A percentile compares a stretch with the other conserved stretches of the same genome.
phyloP scores from a whole-genome alignment of 1,140 invertebrate genomes.

The Meloidogyne hapla region DNA sequence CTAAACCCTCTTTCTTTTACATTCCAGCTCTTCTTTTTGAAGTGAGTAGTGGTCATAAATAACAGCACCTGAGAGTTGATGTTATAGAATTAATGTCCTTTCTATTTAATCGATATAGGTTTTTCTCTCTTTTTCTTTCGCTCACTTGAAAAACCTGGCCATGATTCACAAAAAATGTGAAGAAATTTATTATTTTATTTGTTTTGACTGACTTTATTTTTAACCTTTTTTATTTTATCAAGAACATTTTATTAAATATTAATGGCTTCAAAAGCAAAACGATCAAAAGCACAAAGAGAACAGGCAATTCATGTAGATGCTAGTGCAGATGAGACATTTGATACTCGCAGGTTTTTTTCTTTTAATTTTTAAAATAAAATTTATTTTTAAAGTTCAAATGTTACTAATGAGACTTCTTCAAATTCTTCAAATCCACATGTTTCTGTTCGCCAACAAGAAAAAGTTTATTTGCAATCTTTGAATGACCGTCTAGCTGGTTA shows the following conservation, averaged over 20 bases:
- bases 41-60: too few species aligned
- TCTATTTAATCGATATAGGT: neutral
- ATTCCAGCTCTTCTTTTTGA: too few species aligned
- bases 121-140: neutral
- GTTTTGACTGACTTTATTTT: neutral
- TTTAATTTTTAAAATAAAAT: neutral
- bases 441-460: slow-evolving; percentile 40
- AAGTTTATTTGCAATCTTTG: slow-evolving; percentile 44
- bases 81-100: neutral
- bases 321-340: slow-evolving; percentile 32
- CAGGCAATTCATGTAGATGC: slow-evolving; percentile 24
- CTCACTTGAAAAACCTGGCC: neutral
- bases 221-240: neutral
- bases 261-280: slow-evolving; percentile 25
- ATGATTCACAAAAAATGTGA: neutral
- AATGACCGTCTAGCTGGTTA: slow-evolving; percentile 51
- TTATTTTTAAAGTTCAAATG: slow-evolving; percentile 12
- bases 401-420: slow-evolving; percentile 3
- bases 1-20: too few species aligned
- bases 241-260: neutral
- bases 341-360: slow-evolving; percentile 1
- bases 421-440: slow-evolving; percentile 19
- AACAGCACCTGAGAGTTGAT: too few species aligned
- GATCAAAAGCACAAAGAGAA: slow-evolving; percentile 14
- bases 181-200: neutral